Conservation (phyloP, 2,797 vertebrate genomes). For the Leptodactylus fallax region DNA sequence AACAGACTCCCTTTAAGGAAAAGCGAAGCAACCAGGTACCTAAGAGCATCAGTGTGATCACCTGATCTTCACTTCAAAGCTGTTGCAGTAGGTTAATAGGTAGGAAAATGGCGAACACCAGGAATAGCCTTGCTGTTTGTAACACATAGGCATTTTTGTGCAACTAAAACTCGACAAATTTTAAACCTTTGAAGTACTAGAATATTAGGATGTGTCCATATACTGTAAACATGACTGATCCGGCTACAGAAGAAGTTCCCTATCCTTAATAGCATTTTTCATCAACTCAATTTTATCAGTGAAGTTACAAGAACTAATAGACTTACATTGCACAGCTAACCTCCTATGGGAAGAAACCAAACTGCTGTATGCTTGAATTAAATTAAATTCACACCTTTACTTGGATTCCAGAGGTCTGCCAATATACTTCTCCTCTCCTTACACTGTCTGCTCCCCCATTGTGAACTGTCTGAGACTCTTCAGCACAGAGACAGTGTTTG, state of each 20-base stretch:
- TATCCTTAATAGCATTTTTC: background rate
- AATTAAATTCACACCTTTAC: background rate
- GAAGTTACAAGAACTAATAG: background rate
- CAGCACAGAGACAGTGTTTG: slow-evolving; percentile 1
- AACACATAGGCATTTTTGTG: no score
- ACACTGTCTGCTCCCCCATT: background rate
- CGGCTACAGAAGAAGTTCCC: background rate
- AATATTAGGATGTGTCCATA: no score
- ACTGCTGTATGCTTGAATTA: background rate
- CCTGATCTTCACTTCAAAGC: no score
- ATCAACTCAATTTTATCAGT: background rate
- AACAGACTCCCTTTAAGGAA: no score
- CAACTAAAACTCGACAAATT: no score
- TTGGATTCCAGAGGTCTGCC: slow-evolving; percentile 2
- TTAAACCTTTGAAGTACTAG: no score
- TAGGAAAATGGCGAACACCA: no score
- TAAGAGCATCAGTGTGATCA: no score
- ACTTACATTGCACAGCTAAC: background rate
- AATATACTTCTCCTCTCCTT: background rate
- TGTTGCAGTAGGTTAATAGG: no score
- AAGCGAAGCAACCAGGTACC: no score
- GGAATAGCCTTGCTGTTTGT: no score
- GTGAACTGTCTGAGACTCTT: slow-evolving; percentile 25
- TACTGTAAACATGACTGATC: no score
- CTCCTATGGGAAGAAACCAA: background rate